Percentiles rank a stretch among this genome's conserved stretches.
Conservation (phyloP, 2,797 vertebrate species). For the Gambusia yucatana region DNA sequence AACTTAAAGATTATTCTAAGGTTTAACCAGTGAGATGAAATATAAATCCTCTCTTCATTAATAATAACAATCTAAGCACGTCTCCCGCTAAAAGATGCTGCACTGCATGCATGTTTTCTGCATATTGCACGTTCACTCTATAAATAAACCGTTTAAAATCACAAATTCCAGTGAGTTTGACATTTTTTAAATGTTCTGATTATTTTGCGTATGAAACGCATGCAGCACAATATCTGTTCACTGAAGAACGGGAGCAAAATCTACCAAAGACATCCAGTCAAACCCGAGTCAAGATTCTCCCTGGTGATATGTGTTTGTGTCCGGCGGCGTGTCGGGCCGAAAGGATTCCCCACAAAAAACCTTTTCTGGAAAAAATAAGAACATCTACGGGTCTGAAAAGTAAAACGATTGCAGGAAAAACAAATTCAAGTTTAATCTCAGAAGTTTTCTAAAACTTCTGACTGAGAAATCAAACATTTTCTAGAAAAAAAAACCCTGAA, state of each 20-base stretch:
- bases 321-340: no score
- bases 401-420: no score
- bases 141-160: not conserved
- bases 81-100: slow-evolving; percentile 32
- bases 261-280: slow-evolving; percentile 63
- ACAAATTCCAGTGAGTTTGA: not conserved
- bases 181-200: no score
- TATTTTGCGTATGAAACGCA: not conserved
- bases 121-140: not conserved
- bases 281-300: slow-evolving; percentile 31
- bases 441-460: no score
- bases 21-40: slow-evolving; percentile 63
- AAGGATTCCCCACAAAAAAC: no score
- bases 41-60: slow-evolving; percentile 54
- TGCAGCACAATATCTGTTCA: slow-evolving; percentile 40
- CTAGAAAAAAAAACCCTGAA: no score
- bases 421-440: no score
- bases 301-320: slow-evolving; percentile 36
- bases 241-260: slow-evolving; percentile 36
- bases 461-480: no score
- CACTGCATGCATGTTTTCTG: slow-evolving; percentile 32
- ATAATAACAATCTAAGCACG: slow-evolving; percentile 13
- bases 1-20: slow-evolving; percentile 40
- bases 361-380: no score
- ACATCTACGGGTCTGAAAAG: no score